Evolutionary conservation across 2,113 vertebrate species (phyloP).

Genomic region (Pangasianodon hypophthalmus): DNA sequence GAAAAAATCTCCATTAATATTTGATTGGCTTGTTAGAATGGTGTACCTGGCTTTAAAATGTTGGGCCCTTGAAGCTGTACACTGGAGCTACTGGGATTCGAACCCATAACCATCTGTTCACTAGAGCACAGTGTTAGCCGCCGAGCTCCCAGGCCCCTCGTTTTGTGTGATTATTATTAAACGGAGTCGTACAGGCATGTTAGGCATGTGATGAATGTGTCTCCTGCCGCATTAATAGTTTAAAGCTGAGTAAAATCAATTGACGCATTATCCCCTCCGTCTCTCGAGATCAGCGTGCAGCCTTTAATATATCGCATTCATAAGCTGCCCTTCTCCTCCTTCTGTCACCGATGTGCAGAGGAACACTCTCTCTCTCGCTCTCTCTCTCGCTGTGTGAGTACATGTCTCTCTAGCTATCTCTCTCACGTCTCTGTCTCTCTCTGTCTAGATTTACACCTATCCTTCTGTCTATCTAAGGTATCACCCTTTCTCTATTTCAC

Average conservation of each 20-base stretch:
- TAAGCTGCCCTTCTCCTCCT: conserved; percentile 64
- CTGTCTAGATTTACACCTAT: not conserved
- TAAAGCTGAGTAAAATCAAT: conserved; percentile 67
- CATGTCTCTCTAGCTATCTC: not conserved
- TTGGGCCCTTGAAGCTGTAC: too few species aligned
- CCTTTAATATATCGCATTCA: conserved; percentile 68
- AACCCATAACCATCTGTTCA: not conserved
- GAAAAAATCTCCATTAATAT: not conserved
- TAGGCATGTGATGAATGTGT: conserved; percentile 23
- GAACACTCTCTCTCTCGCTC: conserved; percentile 51
- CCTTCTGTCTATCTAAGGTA: not conserved
- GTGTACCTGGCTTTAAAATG: not conserved
- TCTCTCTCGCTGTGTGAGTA: conserved; percentile 14
- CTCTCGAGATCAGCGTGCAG: conserved; percentile 62
- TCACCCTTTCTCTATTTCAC: not conserved
- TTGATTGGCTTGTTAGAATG: not conserved
- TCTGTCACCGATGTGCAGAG: conserved; percentile 65
- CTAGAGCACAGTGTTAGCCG: not conserved
- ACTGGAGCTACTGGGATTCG: not conserved
- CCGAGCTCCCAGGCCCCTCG: not conserved
- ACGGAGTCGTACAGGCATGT: conserved; percentile 17
- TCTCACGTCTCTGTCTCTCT: not conserved
- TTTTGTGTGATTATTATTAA: conserved; percentile 45
- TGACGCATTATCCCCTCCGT: conserved; percentile 66
- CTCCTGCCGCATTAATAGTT: conserved; percentile 61